phyloP scores from a whole-genome alignment of 2,888 invertebrate genomes.

The Philonicus albiceps region DNA sequence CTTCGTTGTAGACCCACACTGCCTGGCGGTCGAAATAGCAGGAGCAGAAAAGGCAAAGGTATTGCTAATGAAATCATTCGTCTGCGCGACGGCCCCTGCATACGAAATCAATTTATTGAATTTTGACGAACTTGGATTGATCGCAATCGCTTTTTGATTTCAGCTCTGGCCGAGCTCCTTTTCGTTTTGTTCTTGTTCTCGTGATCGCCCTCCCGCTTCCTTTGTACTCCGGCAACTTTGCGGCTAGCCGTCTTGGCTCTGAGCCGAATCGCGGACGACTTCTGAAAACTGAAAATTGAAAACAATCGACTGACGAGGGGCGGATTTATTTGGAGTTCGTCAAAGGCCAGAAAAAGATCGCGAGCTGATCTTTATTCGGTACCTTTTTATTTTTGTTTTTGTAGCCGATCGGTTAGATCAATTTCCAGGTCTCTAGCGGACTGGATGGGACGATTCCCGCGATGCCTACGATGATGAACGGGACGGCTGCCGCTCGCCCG shows the following conservation, averaged over 20 bases:
- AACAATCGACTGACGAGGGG: slow-evolving; percentile 39
- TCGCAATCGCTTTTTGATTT: slow-evolving; percentile 42
- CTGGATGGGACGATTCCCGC: background rate
- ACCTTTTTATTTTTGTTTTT: background rate
- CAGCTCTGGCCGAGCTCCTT: background rate
- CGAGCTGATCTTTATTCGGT: slow-evolving; percentile 17
- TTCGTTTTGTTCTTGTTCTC: background rate
- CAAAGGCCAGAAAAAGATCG: slow-evolving; percentile 8
- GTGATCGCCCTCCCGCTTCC: background rate
- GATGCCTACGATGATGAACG: slow-evolving; percentile 1
- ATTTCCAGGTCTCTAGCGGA: background rate
- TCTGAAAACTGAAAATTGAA: slow-evolving; percentile 24
- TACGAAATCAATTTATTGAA: slow-evolving; percentile 42
- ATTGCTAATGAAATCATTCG: slow-evolving; percentile 39
- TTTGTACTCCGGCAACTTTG: background rate
- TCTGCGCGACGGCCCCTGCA: slow-evolving; percentile 35
- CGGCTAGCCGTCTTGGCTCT: background rate
- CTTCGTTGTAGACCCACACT: background rate
- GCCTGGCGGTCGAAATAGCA: background rate
- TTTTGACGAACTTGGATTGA: slow-evolving; percentile 41
- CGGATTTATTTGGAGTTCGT: slow-evolving; percentile 34
- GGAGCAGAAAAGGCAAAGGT: slow-evolving; percentile 12
- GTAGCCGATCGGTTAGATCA: background rate
- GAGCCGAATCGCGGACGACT: background rate
- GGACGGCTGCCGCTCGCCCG: background rate